Evolutionary conservation across 2,113 vertebrate species (phyloP), one percentile per base, ranked within the genome.

Genomic region (Probosciger aterrimus): DNA sequence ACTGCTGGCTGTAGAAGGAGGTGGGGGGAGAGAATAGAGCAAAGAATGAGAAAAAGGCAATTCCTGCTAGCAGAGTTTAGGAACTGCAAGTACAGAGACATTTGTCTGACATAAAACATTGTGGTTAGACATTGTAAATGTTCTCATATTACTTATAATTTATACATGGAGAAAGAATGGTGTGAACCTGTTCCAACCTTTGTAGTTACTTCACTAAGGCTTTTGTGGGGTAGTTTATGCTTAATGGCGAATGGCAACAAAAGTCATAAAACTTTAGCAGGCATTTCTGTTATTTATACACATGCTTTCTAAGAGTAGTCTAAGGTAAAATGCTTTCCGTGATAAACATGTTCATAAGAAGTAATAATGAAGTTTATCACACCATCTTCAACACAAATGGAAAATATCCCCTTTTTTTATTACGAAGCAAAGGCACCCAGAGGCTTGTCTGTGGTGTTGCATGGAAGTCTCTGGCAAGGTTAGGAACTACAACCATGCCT

Each of bases 101-200:
- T 92, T 96, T 93, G 83, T 86, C 93, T 94, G 95, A 91, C 88
- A 94, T 93, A 91, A 96, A 96, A 82, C 94, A 94, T 67, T 64
- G 60, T 91, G 81, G 83, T 96, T 94, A 95, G 91, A 92, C 77
- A 41, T 94, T 94, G 90, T 96, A 89, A 96, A 95, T 95, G 95
- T 93, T 97, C 95, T 97, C 94, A 79, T 95, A 88, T 93, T 97
- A 93, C 93, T 95, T 94, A 82, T 80, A 94, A 97, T 94, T 93
- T 96, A 95, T 94, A 90, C 83, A 55, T 35, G 68, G 43, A 86
- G 90, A 76, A 68, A 94, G 95, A 93, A 93, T 96, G 81, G 86
- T 91, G 88, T 89, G 96, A 96, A 93, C 93, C 77, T 63, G 86
- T 95, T 94, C 86, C 83, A 97, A 23, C 92, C 88, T 87, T 84